Percentiles rank a stretch among this genome's conserved stretches.
Conservation (phyloP, 2,888 invertebrate species). For the Rhodophaea formosa region DNA sequence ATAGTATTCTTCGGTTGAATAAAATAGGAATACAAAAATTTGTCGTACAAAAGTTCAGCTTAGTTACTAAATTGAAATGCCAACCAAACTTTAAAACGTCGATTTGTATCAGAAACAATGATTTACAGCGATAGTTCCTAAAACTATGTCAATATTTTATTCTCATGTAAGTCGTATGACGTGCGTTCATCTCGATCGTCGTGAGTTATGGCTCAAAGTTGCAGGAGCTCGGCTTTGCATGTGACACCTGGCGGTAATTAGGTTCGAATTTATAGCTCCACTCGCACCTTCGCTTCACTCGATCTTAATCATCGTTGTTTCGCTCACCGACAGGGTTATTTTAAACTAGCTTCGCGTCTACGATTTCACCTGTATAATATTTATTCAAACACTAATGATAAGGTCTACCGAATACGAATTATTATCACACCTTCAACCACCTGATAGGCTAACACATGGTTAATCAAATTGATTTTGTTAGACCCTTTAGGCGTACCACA, state of each 20-base stretch:
- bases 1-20: too few relatives aligned
- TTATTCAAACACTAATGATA: too few relatives aligned
- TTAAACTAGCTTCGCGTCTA: neutral
- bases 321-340: constrained; percentile 20
- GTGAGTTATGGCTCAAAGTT: constrained; percentile 69
- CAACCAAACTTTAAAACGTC: neutral
- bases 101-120: constrained; percentile 44
- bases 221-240: constrained; percentile 59
- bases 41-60: too few relatives aligned
- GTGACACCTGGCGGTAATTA: constrained; percentile 75
- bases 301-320: constrained; percentile 32
- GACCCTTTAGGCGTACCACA: too few relatives aligned
- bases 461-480: too few relatives aligned
- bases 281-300: constrained; percentile 47
- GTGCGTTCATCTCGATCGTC: constrained; percentile 54
- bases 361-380: too few relatives aligned
- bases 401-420: too few relatives aligned
- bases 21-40: too few relatives aligned
- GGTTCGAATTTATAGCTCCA: constrained; percentile 64
- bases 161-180: constrained; percentile 8
- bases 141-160: constrained; percentile 20
- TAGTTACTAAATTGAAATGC: neutral
- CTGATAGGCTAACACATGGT: too few relatives aligned
- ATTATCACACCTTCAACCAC: too few relatives aligned
- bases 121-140: constrained; percentile 40